Conservation (phyloP, 1,140 invertebrate genomes). For the Oryctes rhinoceros region DNA sequence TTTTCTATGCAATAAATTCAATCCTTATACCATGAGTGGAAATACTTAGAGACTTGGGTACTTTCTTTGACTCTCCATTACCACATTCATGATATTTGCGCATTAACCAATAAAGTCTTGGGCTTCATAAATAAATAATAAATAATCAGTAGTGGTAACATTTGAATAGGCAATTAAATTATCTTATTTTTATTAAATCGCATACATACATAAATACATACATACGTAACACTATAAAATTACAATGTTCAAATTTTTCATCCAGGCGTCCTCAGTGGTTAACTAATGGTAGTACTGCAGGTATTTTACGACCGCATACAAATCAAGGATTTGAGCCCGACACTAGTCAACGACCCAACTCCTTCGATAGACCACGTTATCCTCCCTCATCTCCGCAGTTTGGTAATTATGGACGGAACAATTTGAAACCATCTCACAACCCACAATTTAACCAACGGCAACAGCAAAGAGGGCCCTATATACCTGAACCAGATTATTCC, state of each 20-base stretch:
- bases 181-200: too few species aligned
- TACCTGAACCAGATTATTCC: constrained; percentile 29
- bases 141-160: too few species aligned
- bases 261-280: background rate
- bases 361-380: background rate
- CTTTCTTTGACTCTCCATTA: too few species aligned
- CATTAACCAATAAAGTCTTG: too few species aligned
- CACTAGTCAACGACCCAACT: background rate
- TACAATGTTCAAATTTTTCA: background rate
- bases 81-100: too few species aligned
- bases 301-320: background rate
- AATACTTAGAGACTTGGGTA: too few species aligned
- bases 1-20: too few species aligned
- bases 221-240: too few species aligned
- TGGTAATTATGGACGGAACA: background rate
- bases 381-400: background rate
- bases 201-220: too few species aligned
- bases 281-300: background rate
- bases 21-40: too few species aligned
- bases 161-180: too few species aligned
- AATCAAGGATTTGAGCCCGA: constrained; percentile 1
- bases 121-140: too few species aligned
- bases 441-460: background rate
- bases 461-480: background rate
- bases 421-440: background rate